Evolutionary conservation across 2,888 invertebrate species (phyloP).

Genomic region (Drosophila borealis): DNA sequence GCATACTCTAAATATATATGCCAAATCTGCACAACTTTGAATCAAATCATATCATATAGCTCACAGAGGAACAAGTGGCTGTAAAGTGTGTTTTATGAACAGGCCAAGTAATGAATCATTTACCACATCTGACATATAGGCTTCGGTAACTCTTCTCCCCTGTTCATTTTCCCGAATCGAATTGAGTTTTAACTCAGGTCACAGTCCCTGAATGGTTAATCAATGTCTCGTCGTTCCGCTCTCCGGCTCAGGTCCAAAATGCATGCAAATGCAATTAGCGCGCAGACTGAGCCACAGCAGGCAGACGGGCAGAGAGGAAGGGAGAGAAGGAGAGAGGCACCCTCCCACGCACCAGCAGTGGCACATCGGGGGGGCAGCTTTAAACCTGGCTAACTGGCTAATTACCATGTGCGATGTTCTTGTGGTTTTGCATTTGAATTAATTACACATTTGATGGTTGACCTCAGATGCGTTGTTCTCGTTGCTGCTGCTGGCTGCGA

Average conservation of each 20-base stretch:
- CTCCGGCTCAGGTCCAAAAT: conserved; percentile 10
- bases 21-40: too few species aligned
- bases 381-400: conserved; percentile 32
- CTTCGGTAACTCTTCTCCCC: too few species aligned
- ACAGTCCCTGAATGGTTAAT: conserved; percentile 29
- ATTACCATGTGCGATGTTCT: conserved; percentile 58
- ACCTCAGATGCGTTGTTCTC: conserved; percentile 37
- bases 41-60: too few species aligned
- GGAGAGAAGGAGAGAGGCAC: not conserved
- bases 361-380: not conserved
- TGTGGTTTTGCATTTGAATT: conserved; percentile 68
- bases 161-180: too few species aligned
- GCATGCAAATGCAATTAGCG: conserved; percentile 65
- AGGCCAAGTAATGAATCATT: too few species aligned
- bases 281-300: conserved; percentile 4
- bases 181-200: not conserved
- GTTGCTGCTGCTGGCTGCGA: conserved; percentile 33
- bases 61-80: too few species aligned
- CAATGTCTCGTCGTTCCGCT: conserved; percentile 3
- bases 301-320: not conserved
- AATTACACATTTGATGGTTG: conserved; percentile 72
- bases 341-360: not conserved
- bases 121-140: too few species aligned
- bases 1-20: too few species aligned
- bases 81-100: too few species aligned